Evolutionary conservation across 2,888 invertebrate species (phyloP).

Genomic region (Heliconius ismenius): DNA sequence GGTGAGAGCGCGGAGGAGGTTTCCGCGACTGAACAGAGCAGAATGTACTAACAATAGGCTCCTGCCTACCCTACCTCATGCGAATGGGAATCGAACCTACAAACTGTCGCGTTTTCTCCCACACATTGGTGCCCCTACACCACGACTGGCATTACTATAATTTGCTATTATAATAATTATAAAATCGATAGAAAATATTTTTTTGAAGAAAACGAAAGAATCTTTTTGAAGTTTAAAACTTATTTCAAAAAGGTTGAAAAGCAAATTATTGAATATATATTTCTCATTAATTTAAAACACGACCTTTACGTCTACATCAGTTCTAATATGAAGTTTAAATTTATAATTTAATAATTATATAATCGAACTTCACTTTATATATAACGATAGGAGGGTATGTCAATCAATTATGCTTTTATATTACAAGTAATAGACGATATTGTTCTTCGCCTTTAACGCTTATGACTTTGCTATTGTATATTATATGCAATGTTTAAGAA

Average conservation of each 20-base stretch:
- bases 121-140: too few species aligned
- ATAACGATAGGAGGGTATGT: not conserved
- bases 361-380: not conserved
- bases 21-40: too few species aligned
- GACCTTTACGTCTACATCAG: not conserved
- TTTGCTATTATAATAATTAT: too few species aligned
- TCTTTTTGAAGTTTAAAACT: not conserved
- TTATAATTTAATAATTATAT: not conserved
- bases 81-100: too few species aligned
- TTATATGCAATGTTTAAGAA: not conserved
- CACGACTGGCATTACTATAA: too few species aligned
- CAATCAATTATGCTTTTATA: not conserved
- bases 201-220: too few species aligned
- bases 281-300: not conserved
- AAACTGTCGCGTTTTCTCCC: too few species aligned
- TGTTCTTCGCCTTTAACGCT: not conserved
- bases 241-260: not conserved
- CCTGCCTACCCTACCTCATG: too few species aligned
- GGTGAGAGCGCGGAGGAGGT: too few species aligned
- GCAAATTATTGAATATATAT: not conserved
- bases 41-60: too few species aligned
- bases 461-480: not conserved
- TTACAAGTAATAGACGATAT: not conserved
- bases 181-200: too few species aligned
- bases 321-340: slow-evolving; percentile 1